Evolutionary conservation across 2,113 vertebrate species (phyloP), one percentile per base, ranked within the genome.

Genomic region (Podiceps cristatus): DNA sequence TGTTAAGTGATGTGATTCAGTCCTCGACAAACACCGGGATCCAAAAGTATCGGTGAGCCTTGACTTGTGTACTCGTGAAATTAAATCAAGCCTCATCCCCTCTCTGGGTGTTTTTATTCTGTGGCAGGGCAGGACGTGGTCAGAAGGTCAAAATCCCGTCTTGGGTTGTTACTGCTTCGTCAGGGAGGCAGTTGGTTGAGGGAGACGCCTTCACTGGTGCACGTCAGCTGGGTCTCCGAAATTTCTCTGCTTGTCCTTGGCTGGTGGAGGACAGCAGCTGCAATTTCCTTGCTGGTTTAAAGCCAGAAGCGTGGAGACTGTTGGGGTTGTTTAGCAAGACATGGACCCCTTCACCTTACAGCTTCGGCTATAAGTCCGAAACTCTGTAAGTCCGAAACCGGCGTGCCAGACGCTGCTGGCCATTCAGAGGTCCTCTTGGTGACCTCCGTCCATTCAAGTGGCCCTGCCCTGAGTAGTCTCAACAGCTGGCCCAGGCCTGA

Each of bases 241-340:
- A 84, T 92, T 83, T 88, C 79, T 47, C 52, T 23, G 18, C 7
- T 42, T 74, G 93, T 95, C 96, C 96, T 95, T 96, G 94, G 78
- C 94, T 93, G 6, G 5, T 1, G 44, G 88, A 92, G 47, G 91
- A 62, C 79, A 50, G 88, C 79, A 88, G 82, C 72, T 77, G 76
- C 91, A 63, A 74, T 92, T 92, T 96, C 88, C 88, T 83, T 18
- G 45, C 66, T 94, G 94, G 86, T 93, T 84, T 42, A 13, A 52
- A 80, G 95, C 92, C 94, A 97, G 76, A 86, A 93, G 63, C 53
- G 1, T 4, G 24, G 77, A 77, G 94, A 18, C 67, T 72, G 75
- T 82, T 88, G 88, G 58, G 28, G 8, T 63, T 86, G 85, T 28
- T 75, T 20, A 83, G 90, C 4, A 9, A 86, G 85, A 86, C 28